Evolutionary conservation across 2,888 invertebrate genomes (phyloP).

Genomic region (Oligia strigilis): DNA sequence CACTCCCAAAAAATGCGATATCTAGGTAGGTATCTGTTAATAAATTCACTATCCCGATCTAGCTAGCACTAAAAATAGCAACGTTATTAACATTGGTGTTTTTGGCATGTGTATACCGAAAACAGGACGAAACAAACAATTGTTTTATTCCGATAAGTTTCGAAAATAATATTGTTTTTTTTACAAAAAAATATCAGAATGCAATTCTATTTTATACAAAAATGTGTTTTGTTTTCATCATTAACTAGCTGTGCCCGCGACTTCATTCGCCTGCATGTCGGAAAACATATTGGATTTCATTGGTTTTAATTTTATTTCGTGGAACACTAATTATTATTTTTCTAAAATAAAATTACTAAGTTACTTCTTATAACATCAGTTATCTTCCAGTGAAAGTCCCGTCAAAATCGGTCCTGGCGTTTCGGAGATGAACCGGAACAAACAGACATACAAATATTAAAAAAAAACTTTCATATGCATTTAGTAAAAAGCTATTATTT

Average conservation of each 20-base stretch:
- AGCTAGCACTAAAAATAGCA: background rate
- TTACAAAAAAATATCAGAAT: background rate
- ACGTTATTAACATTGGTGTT: background rate
- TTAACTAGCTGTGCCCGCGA: background rate
- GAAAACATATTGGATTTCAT: background rate
- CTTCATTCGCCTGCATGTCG: too few relatives aligned
- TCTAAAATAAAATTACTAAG: too few relatives aligned
- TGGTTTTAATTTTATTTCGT: background rate
- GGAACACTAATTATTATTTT: background rate
- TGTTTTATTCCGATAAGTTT: background rate
- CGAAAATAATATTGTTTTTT: background rate
- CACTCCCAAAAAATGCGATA: too few relatives aligned
- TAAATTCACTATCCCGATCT: background rate
- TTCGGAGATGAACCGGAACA: background rate
- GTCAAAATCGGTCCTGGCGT: background rate
- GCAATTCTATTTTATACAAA: conserved; percentile 8
- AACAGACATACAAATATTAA: too few relatives aligned
- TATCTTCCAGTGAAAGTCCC: background rate
- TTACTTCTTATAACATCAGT: too few relatives aligned
- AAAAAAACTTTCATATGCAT: background rate
- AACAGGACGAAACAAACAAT: background rate
- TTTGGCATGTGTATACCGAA: background rate
- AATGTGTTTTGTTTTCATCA: background rate
- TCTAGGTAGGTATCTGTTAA: too few relatives aligned
- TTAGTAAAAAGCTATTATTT: background rate